Evolutionary conservation across 2,113 vertebrate species (phyloP).

Genomic region (Candoia aspera): DNA sequence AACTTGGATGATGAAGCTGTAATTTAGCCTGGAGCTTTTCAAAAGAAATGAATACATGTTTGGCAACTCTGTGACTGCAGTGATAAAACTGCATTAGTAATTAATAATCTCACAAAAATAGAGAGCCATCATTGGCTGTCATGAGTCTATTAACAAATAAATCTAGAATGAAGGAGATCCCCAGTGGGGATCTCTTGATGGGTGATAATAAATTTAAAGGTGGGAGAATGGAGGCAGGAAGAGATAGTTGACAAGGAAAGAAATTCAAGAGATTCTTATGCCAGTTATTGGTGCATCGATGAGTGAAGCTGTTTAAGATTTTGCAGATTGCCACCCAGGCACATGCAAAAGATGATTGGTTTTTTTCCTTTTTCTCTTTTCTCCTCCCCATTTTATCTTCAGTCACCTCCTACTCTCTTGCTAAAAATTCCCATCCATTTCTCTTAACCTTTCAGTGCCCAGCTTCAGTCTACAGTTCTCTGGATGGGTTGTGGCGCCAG

Average conservation of each 20-base stretch:
- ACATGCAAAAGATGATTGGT: neutral
- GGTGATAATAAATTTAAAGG: slow-evolving; percentile 72
- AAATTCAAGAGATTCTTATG: slow-evolving; percentile 9
- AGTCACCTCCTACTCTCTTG: neutral
- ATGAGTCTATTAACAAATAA: slow-evolving; percentile 73
- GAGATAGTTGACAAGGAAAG: slow-evolving; percentile 54
- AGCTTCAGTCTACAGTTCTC: neutral
- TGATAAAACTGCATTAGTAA: slow-evolving; percentile 64
- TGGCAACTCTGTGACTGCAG: slow-evolving; percentile 62
- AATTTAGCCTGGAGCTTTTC: slow-evolving; percentile 56
- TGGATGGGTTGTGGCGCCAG: neutral
- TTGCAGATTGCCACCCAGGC: neutral
- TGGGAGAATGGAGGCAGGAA: slow-evolving; percentile 64
- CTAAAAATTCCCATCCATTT: neutral
- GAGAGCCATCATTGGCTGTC: slow-evolving; percentile 65
- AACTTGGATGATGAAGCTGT: slow-evolving; percentile 30
- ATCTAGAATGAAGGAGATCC: slow-evolving; percentile 71
- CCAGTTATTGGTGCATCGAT: slow-evolving; percentile 1
- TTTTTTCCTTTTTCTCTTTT: neutral
- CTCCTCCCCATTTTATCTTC: neutral
- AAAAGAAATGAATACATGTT: slow-evolving; percentile 52
- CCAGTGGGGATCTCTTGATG: slow-evolving; percentile 68
- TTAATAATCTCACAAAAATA: slow-evolving; percentile 67
- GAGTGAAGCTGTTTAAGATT: neutral
- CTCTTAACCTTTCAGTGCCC: neutral